phyloP scores from a whole-genome alignment of 1,140 invertebrate species.

The Zaprionus inermis region DNA sequence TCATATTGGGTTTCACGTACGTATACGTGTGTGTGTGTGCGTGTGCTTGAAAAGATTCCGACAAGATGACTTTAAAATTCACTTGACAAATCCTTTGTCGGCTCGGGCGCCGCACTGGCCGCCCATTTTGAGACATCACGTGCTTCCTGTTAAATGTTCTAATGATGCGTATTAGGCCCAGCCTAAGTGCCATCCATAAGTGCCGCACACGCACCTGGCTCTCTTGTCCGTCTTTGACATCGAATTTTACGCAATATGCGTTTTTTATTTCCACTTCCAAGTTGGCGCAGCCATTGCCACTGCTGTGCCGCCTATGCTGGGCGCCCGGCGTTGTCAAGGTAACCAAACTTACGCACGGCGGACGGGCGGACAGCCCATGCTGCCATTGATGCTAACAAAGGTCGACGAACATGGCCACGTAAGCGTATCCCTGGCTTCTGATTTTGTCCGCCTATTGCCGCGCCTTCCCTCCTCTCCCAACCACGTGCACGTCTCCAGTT shows the following conservation, averaged over 20 bases:
- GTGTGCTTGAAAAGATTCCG: background rate
- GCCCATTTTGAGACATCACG: slow-evolving; percentile 54
- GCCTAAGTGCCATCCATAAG: slow-evolving; percentile 80
- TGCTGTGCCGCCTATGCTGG: slow-evolving; percentile 24
- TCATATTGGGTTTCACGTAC: slow-evolving; percentile 6
- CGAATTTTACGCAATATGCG: slow-evolving; percentile 78
- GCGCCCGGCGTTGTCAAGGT: slow-evolving; percentile 23
- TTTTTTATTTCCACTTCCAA: slow-evolving; percentile 62
- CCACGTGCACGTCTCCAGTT: slow-evolving; percentile 7
- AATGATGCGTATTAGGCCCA: slow-evolving; percentile 80
- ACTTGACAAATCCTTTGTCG: slow-evolving; percentile 59
- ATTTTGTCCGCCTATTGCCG: slow-evolving; percentile 32
- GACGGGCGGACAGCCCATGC: background rate
- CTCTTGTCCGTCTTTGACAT: slow-evolving; percentile 57
- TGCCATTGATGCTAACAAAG: slow-evolving; percentile 9
- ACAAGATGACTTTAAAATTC: slow-evolving; percentile 46
- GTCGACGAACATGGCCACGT: slow-evolving; percentile 21
- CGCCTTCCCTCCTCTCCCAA: background rate
- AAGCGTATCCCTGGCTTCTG: slow-evolving; percentile 7
- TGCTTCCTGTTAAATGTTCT: slow-evolving; percentile 82
- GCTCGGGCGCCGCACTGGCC: slow-evolving; percentile 10
- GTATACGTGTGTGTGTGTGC: background rate
- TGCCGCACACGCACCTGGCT: slow-evolving; percentile 73
- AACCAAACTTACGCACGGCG: slow-evolving; percentile 19
- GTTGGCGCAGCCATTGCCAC: background rate